Conservation (phyloP, 92 coral and sea anemone genomes). For the Phenganax stokvisi region DNA sequence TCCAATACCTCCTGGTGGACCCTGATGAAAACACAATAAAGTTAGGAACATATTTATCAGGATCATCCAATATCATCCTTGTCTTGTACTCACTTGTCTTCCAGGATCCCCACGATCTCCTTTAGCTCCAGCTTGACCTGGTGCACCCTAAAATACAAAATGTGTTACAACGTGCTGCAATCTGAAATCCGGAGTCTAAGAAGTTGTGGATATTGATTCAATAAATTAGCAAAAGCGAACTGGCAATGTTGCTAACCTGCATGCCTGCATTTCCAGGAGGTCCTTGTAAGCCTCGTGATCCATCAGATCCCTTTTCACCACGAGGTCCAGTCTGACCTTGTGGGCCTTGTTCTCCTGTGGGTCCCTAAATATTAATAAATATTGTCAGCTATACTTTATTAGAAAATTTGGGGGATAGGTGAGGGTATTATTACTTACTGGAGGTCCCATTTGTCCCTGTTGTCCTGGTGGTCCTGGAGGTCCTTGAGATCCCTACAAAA, state of each 20-base stretch:
- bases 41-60: background rate
- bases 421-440: constrained; percentile 45
- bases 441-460: constrained; percentile 80
- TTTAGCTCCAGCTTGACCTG: constrained; percentile 78
- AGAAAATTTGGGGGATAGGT: background rate
- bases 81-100: constrained; percentile 56
- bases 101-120: constrained; percentile 99
- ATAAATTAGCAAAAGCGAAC: no score
- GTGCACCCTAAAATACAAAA: constrained; percentile 50
- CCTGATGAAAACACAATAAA: constrained; percentile 43
- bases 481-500: constrained; percentile 83
- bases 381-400: background rate
- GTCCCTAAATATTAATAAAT: constrained; percentile 51
- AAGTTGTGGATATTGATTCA: no score
- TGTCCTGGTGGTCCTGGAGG: constrained; percentile 76
- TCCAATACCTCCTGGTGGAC: constrained; percentile 62
- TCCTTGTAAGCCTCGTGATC: constrained; percentile 76
- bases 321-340: constrained; percentile 69
- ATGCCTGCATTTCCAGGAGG: constrained; percentile 66
- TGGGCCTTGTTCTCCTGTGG: constrained; percentile 62
- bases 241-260: constrained; percentile 54
- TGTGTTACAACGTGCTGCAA: background rate
- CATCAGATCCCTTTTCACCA: constrained; percentile 66
- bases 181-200: no score
- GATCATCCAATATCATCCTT: background rate